phyloP scores from a whole-genome alignment of 2,888 invertebrate species.

The Spilarctia lutea region DNA sequence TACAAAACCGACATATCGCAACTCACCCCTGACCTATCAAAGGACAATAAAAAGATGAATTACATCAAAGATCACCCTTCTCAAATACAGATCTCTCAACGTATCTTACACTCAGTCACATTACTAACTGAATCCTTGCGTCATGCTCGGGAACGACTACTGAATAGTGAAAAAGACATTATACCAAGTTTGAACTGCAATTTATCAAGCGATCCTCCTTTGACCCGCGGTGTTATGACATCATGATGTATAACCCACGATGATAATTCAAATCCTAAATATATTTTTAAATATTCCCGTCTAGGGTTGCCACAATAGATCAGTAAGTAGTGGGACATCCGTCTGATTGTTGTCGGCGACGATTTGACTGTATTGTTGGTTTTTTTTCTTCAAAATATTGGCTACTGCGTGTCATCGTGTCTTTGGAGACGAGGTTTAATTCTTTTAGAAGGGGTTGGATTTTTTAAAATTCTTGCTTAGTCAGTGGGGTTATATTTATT shows the following conservation, averaged over 20 bases:
- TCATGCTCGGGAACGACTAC: constrained; percentile 67
- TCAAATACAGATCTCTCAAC: constrained; percentile 53
- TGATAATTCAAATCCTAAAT: constrained; percentile 81
- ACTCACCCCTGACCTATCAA: constrained; percentile 19
- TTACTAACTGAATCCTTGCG: constrained; percentile 70
- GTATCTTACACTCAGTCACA: constrained; percentile 45
- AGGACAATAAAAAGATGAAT: constrained; percentile 31
- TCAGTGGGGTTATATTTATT: not conserved
- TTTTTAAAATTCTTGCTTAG: not conserved
- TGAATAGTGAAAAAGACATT: constrained; percentile 86
- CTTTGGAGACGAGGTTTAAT: constrained; percentile 20
- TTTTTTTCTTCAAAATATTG: constrained; percentile 38
- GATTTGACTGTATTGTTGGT: constrained; percentile 62
- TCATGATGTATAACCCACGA: constrained; percentile 83
- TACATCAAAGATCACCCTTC: constrained; percentile 31
- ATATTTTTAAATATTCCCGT: constrained; percentile 69
- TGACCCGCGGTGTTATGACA: constrained; percentile 86
- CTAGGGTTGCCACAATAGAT: constrained; percentile 55
- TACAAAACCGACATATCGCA: constrained; percentile 2
- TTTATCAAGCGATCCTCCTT: constrained; percentile 84
- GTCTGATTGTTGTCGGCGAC: constrained; percentile 72
- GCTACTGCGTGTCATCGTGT: constrained; percentile 67
- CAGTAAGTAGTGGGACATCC: constrained; percentile 80
- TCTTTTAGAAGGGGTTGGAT: constrained; percentile 1
- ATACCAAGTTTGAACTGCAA: constrained; percentile 84